Base-by-base conservation (phyloP, 2,888 invertebrate species). In the Patella ulyssiponensis region DNA sequence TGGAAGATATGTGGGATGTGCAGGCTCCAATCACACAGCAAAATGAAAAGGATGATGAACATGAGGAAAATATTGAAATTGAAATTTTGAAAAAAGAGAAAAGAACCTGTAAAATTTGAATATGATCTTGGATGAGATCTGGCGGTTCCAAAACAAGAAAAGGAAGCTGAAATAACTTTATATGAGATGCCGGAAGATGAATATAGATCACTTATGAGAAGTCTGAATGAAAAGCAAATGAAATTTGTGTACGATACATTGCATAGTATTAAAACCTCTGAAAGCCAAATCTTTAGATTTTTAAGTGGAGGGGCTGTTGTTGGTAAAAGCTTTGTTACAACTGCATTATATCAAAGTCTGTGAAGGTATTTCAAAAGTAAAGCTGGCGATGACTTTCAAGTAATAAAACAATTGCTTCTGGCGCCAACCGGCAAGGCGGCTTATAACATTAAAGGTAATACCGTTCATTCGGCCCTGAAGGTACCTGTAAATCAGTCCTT, bases 401-500 rank as follows among this genome's bases (percentile, higher is more conserved):
- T 74, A 11, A 51, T 51, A 14, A 69, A 52, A 71, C 51, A 81
- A 23, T 69, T 85, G 7, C 73, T 84, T 1, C 14, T 79, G 11
- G 82, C 84, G 17, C 84, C 84, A 56, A 84, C 83, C 64, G 82
- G 83, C 44, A 85, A 84, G 69, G 85, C 83, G 33, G 81, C 83
- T 3, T 79, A 72, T 54, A 69, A 75, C 69, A 80, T 80, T n/a
- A 23, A 75, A 51, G 81, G 78, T 7, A 77, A 74, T 44, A 80
- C 80, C 20, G 77, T 81, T 9, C 81, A 81, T 56, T 70, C 52
- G 53, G 70, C 73, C 4, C 71, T 81, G 2, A 78, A 76, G 44
- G 76, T 80, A 58, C 69, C 79, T 23, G 74, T 75, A 11, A 78
- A 80, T 71, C 73, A 81, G 58, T 73, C 69, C 56, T 33, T 75